Conservation (phyloP, 2,113 vertebrate genomes). For the Rutilus rutilus region DNA sequence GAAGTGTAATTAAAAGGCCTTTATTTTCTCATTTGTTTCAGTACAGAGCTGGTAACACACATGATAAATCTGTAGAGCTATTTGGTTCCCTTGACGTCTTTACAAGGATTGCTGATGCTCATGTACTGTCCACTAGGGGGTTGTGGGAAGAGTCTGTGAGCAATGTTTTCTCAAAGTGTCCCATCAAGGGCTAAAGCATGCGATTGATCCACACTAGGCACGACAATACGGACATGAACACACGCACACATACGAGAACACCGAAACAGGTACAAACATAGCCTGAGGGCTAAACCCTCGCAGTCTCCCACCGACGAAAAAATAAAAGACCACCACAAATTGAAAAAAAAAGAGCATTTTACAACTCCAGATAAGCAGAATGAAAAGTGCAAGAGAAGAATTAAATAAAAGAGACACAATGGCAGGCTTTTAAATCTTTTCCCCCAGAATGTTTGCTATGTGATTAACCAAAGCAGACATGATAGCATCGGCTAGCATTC, state of each 20-base stretch:
- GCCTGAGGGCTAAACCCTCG: constrained; percentile 71
- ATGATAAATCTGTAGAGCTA: constrained; percentile 82
- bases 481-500: background rate
- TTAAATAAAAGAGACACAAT: background rate
- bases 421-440: constrained; percentile 3
- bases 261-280: constrained; percentile 76
- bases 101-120: constrained; percentile 77
- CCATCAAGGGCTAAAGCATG: constrained; percentile 83
- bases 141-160: constrained; percentile 75
- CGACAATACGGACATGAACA: constrained; percentile 80
- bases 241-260: constrained; percentile 72
- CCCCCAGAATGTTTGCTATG: background rate
- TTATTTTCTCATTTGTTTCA: constrained; percentile 80
- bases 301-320: constrained; percentile 63
- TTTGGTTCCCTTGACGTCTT: constrained; percentile 81
- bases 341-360: constrained; percentile 29
- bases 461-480: background rate
- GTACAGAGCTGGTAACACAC: constrained; percentile 83
- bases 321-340: constrained; percentile 57
- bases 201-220: constrained; percentile 83
- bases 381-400: constrained; percentile 35
- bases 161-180: constrained; percentile 75
- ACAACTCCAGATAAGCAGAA: constrained; percentile 20
- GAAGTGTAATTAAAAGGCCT: constrained; percentile 79
- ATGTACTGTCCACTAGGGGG: constrained; percentile 75